These are phyloP conservation scores for Scaptomyza reducta DNA, from an alignment of 2,888 invertebrate species.

Conservation along the genomic window DNA sequence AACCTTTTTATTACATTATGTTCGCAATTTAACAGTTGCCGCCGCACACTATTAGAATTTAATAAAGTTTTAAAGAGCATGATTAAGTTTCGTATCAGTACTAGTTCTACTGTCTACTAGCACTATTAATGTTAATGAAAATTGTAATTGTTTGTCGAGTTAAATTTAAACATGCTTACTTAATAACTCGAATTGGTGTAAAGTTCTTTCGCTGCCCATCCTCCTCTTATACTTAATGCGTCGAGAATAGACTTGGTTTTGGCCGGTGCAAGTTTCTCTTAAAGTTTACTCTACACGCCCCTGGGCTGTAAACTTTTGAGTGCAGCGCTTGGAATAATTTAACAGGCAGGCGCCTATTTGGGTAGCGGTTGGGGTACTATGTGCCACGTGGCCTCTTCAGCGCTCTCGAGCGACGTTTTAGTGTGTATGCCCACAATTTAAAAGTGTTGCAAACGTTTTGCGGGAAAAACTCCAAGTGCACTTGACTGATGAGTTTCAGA, in stretches of 20 bases:
- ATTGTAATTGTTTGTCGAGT: constrained; percentile 40
- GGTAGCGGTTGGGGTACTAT: constrained; percentile 3
- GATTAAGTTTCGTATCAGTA: background rate
- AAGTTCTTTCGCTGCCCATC: constrained; percentile 5
- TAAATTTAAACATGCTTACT: constrained; percentile 19
- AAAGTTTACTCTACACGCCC: constrained; percentile 39
- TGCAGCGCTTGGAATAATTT: constrained; percentile 62
- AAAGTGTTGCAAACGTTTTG: constrained; percentile 66
- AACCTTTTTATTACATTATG: background rate
- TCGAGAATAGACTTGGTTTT: constrained; percentile 10
- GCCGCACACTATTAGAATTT: background rate
- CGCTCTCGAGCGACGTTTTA: constrained; percentile 41
- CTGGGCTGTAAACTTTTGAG: constrained; percentile 47
- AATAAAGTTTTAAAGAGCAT: background rate
- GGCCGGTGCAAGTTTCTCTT: constrained; percentile 39
- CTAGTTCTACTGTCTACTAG: background rate
- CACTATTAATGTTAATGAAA: constrained; percentile 18
- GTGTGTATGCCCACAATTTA: constrained; percentile 62
- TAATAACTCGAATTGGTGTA: constrained; percentile 21
- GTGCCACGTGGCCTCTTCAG: constrained; percentile 41
- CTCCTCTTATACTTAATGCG: background rate
- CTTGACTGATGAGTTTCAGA: constrained; percentile 69
- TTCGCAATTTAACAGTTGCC: background rate
- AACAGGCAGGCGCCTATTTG: constrained; percentile 50
- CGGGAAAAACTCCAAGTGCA: constrained; percentile 54